phyloP scores from a whole-genome alignment of 2,797 vertebrate species.

The Protosalanx chinensis region DNA sequence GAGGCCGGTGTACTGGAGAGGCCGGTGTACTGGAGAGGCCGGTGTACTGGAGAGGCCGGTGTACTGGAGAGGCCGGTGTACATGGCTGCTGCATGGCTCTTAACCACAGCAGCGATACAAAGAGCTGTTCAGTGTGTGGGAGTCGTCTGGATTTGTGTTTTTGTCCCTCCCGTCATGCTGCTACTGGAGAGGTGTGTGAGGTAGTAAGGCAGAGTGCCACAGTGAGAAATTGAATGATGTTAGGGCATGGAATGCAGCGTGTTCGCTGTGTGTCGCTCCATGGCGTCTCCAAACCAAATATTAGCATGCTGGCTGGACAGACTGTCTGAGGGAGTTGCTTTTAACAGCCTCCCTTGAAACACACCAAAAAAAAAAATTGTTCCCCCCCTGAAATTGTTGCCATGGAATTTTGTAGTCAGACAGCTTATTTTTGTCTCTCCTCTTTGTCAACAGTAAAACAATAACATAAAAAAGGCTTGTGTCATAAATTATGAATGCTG shows the following conservation, averaged over 20 bases:
- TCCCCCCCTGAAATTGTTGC: constrained; percentile 35
- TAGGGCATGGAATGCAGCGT: constrained; percentile 35
- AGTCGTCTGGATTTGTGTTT: constrained; percentile 7
- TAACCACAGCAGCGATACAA: background rate
- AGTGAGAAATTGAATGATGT: constrained; percentile 25
- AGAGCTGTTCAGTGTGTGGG: background rate
- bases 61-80: background rate
- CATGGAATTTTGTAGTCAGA: constrained; percentile 39
- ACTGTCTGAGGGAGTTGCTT: constrained; percentile 57
- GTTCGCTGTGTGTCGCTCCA: constrained; percentile 43
- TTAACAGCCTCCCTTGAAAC: constrained; percentile 48
- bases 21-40: background rate
- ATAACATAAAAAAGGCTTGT: constrained; percentile 52
- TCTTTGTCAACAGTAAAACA: constrained; percentile 49
- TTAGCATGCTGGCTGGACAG: constrained; percentile 54
- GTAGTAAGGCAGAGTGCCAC: constrained; percentile 19
- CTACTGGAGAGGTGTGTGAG: constrained; percentile 19
- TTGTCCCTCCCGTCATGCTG: constrained; percentile 11
- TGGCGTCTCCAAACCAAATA: constrained; percentile 53
- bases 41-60: background rate
- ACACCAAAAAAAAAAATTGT: constrained; percentile 45
- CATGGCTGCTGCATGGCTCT: background rate
- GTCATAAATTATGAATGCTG: constrained; percentile 56
- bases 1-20: background rate
- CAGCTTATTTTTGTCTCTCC: constrained; percentile 33